Conservation (phyloP, 1,140 invertebrate species). For the Atopsyche davidsoni region DNA sequence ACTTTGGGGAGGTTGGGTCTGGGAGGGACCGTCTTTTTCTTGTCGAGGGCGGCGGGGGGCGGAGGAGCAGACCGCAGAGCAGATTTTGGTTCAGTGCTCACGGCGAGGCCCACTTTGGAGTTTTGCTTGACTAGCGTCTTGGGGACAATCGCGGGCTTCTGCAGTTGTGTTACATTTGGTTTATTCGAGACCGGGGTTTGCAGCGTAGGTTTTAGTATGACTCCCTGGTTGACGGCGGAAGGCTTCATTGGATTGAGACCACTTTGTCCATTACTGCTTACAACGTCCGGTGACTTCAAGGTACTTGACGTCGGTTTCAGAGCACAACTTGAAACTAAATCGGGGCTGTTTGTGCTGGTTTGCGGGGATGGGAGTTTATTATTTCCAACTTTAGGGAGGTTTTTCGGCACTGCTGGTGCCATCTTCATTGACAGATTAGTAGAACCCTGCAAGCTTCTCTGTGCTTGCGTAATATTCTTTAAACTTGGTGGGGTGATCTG, state of each 20-base stretch:
- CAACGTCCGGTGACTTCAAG: constrained; percentile 56
- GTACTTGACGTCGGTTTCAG: constrained; percentile 42
- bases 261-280: constrained; percentile 40
- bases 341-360: constrained; percentile 55
- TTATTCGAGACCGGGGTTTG: constrained; percentile 9
- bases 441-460: constrained; percentile 25
- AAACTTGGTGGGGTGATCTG: constrained; percentile 45
- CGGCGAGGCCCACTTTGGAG: constrained; percentile 8
- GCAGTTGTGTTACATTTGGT: constrained; percentile 8
- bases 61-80: constrained; percentile 20
- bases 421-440: constrained; percentile 27
- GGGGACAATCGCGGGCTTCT: constrained; percentile 1
- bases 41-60: constrained; percentile 11
- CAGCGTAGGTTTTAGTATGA: constrained; percentile 27
- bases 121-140: constrained; percentile 17
- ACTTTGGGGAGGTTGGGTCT: constrained; percentile 26
- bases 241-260: constrained; percentile 6
- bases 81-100: constrained; percentile 6
- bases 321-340: constrained; percentile 62
- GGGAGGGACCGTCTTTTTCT: constrained; percentile 23
- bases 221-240: constrained; percentile 21
- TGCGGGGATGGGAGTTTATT: no score
- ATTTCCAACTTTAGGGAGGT: constrained; percentile 34
- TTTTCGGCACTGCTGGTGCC: constrained; percentile 38
- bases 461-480: constrained; percentile 37